A percentile compares a stretch with the other conserved stretches of the same genome.
phyloP scores from a whole-genome alignment of 2,797 vertebrate genomes.

The Hephaestus fuliginosus region DNA sequence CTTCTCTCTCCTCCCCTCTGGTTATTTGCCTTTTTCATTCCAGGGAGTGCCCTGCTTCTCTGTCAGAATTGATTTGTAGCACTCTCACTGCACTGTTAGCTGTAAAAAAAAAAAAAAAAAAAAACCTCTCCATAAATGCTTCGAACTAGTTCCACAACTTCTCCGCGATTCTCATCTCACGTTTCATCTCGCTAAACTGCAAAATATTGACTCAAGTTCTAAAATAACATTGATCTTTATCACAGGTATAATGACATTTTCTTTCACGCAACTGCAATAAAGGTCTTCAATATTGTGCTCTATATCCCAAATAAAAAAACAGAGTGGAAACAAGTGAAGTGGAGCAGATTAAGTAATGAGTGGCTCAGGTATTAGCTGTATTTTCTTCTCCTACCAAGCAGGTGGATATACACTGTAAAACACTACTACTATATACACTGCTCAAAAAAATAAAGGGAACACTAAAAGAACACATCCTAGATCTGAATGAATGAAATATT shows the following conservation, averaged over 20 bases:
- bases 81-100: constrained; percentile 21
- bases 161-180: constrained; percentile 24
- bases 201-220: constrained; percentile 43
- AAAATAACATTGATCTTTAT: constrained; percentile 45
- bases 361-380: not conserved
- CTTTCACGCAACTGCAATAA: constrained; percentile 9
- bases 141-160: constrained; percentile 40
- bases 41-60: constrained; percentile 46
- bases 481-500: too few species aligned
- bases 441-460: too few species aligned
- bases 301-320: constrained; percentile 1
- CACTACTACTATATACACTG: not conserved
- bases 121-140: constrained; percentile 20
- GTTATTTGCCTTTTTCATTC: constrained; percentile 50
- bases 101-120: constrained; percentile 2
- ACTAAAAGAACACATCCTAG: too few species aligned
- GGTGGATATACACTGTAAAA: not conserved
- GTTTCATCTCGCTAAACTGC: constrained; percentile 30
- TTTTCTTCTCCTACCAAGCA: not conserved
- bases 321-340: constrained; percentile 9
- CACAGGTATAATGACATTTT: constrained; percentile 39
- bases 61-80: constrained; percentile 59
- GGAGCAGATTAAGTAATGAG: constrained; percentile 10
- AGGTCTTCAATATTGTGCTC: constrained; percentile 28
- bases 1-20: constrained; percentile 10